Evolutionary conservation across 2,113 vertebrate genomes (phyloP), one percentile per base, ranked within the genome.

Genomic region (Apus apus): DNA sequence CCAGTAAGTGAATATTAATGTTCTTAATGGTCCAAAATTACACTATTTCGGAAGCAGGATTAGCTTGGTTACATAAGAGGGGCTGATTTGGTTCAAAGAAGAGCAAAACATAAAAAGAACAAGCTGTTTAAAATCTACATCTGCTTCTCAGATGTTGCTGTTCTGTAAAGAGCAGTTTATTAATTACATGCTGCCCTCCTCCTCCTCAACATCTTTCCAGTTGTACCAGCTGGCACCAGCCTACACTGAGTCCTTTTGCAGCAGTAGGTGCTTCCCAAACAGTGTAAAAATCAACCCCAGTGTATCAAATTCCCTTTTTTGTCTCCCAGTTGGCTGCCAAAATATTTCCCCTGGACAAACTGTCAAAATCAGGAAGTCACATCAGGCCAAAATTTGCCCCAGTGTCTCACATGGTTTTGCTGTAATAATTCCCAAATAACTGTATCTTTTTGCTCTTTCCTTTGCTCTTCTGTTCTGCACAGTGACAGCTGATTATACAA

Each of bases 1-100:
- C 29, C 43, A 74, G 3, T 67, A 85, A 89, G 75, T 76, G 81
- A 87, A 80, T 88, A 56, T 62, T 80, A 51, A 94, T 70, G 25
- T 45, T 76, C 94, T 90, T 83, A 91, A 85, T 80, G 48, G 51
- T 73, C 72, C 87, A 88, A 95, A 94, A 96, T 71, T 27, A 70
- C 36, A 60, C 70, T 73, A 85, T 73, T 83, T 88, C 71, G 8
- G 3, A 85, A 89, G 60, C 60, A 60, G 93, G 64, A 86, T 83
- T 91, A 85, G 46, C 18, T 77, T 70, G 62, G 71, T 73, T 87
- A 83, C 23, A 9, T 38, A 85, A 87, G 17, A 64, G 32, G 54
- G 8, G 62, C 23, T 71, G 71, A 88, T 90, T 76, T 88, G 46
- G 51, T 83, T 77, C 25, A 40, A 76, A 64, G 75, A 82, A 82